These are phyloP conservation scores for Hetaerina americana DNA, from an alignment of 1,140 invertebrate species.

Conservation along the genomic window DNA sequence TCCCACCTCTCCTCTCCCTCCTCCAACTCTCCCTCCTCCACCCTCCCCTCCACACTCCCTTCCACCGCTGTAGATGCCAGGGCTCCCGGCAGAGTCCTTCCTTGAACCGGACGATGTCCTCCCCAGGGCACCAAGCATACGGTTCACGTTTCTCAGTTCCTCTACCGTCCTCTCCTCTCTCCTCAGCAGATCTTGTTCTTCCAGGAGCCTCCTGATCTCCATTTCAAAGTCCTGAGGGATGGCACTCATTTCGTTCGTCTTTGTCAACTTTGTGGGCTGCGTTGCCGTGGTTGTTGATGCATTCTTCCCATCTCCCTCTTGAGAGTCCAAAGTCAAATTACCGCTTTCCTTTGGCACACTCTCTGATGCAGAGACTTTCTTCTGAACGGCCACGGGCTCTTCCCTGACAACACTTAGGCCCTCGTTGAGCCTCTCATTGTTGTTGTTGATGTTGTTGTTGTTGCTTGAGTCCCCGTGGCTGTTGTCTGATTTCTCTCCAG, in stretches of 20 bases:
- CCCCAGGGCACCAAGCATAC: conserved; percentile 14
- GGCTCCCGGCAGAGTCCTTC: too few relatives aligned
- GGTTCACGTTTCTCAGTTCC: conserved; percentile 24
- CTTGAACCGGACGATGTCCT: conserved; percentile 5
- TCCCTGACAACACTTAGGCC: not conserved
- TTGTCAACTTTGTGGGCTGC: not conserved
- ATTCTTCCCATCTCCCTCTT: not conserved
- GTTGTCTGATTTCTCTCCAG: not conserved
- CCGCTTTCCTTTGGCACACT: not conserved
- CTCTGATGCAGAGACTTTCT: not conserved
- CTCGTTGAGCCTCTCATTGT: not conserved
- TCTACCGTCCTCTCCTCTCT: conserved; percentile 26
- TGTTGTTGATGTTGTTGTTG: not conserved
- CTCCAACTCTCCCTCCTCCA: conserved; percentile 7
- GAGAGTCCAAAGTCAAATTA: not conserved
- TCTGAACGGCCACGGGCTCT: not conserved
- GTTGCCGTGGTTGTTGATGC: not conserved
- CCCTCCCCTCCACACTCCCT: conserved; percentile 11
- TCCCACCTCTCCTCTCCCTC: not conserved
- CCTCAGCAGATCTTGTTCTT: conserved; percentile 48
- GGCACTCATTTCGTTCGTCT: not conserved
- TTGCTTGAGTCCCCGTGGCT: not conserved
- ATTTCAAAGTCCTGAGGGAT: conserved; percentile 30
- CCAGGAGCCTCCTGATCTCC: conserved; percentile 57
- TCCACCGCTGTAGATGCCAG: too few relatives aligned